Evolutionary conservation across 2,888 invertebrate species (phyloP).

Genomic region (Chrysolina americana): DNA sequence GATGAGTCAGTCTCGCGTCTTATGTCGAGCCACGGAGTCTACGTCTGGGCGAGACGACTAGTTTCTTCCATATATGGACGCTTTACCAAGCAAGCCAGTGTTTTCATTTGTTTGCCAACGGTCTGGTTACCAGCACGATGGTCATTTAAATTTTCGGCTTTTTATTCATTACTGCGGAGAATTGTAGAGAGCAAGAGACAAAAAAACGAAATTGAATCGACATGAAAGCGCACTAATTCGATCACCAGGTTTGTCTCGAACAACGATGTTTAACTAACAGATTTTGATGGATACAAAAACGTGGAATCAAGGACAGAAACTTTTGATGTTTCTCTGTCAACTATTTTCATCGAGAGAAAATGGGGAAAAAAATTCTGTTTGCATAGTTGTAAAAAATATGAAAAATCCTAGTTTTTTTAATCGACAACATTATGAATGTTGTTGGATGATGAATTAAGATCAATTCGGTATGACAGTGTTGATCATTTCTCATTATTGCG

Average conservation of each 20-base stretch:
- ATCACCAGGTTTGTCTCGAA: neutral
- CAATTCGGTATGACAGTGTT: no score
- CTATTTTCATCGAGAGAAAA: no score
- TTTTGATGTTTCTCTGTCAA: no score
- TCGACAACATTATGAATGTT: no score
- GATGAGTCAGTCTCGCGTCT: constrained; percentile 6
- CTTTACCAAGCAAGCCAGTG: constrained; percentile 4
- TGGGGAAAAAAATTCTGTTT: no score
- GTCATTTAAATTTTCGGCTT: constrained; percentile 14
- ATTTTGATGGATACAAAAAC: no score
- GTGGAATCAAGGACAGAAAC: no score
- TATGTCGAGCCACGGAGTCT: constrained; percentile 49
- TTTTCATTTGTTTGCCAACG: constrained; percentile 2
- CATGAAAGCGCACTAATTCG: neutral
- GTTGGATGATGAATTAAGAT: no score
- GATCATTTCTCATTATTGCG: no score
- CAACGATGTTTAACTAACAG: no score
- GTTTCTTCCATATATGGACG: constrained; percentile 45
- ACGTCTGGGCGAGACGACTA: constrained; percentile 45
- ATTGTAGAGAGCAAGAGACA: neutral
- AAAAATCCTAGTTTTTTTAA: no score
- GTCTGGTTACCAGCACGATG: neutral
- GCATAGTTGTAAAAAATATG: no score
- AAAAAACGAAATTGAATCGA: constrained; percentile 7
- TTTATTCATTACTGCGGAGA: constrained; percentile 8